These are phyloP conservation scores for Hippocampus abdominalis DNA, from an alignment of 2,113 vertebrate genomes.

Conservation along the genomic window DNA sequence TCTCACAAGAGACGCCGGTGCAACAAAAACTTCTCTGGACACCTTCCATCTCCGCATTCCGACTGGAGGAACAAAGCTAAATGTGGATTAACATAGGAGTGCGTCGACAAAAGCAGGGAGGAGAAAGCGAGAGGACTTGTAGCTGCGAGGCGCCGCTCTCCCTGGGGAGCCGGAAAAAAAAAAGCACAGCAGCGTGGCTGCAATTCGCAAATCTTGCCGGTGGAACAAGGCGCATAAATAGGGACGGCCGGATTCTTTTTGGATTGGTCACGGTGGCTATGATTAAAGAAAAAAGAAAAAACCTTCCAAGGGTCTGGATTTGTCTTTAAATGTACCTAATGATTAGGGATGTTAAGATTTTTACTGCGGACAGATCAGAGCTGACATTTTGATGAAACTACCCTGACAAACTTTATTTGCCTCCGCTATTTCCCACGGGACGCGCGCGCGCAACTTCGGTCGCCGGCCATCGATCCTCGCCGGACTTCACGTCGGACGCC, in stretches of 20 bases:
- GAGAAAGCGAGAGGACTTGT: conserved; percentile 3
- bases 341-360: neutral
- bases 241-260: neutral
- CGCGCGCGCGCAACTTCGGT: conserved; percentile 37
- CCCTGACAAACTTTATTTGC: conserved; percentile 52
- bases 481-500: conserved; percentile 55
- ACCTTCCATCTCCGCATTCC: neutral
- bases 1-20: conserved; percentile 1
- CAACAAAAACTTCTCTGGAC: conserved; percentile 11
- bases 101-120: conserved; percentile 13
- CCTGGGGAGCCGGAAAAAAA: conserved; percentile 15
- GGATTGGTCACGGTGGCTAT: neutral
- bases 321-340: neutral
- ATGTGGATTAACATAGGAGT: conserved; percentile 46
- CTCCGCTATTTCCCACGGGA: conserved; percentile 47
- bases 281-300: conserved; percentile 10
- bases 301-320: conserved; percentile 16
- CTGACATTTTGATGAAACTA: conserved; percentile 62
- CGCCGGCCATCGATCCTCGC: conserved; percentile 54
- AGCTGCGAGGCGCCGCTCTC: conserved; percentile 37
- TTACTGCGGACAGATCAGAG: conserved; percentile 17
- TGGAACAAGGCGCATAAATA: conserved; percentile 33
- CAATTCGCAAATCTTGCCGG: conserved; percentile 32
- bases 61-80: conserved; percentile 25
- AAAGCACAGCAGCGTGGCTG: conserved; percentile 13